Percentiles rank a stretch among this genome's conserved stretches.
Conservation (phyloP, 2,888 invertebrate species). For the Meandrusa payeni region DNA sequence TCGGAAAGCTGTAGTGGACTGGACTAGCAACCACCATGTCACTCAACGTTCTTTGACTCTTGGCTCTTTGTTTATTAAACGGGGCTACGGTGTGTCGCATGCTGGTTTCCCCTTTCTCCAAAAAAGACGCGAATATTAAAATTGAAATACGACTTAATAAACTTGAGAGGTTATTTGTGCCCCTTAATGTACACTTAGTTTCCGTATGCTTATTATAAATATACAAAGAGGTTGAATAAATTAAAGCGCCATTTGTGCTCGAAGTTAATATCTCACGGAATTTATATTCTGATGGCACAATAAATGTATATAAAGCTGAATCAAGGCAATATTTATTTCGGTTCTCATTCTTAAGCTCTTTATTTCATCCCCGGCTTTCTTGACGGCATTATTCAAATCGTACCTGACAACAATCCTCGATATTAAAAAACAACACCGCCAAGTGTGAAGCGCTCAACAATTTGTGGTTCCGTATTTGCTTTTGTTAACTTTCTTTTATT, state of each 20-base stretch:
- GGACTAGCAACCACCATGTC: too few species aligned
- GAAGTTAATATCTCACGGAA: conserved; percentile 21
- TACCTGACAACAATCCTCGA: conserved; percentile 37
- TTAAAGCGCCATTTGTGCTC: conserved; percentile 13
- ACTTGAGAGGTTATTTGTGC: background rate
- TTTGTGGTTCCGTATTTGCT: conserved; percentile 20
- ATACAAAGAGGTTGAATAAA: conserved; percentile 11
- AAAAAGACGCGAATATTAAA: background rate
- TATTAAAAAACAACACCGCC: conserved; percentile 39
- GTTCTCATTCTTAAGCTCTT: conserved; percentile 38
- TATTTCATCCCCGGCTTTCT: conserved; percentile 42
- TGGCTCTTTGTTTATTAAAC: too few species aligned
- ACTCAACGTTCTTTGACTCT: too few species aligned
- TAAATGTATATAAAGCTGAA: conserved; percentile 32
- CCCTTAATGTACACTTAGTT: background rate
- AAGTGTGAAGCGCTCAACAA: conserved; percentile 26
- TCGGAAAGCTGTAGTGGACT: too few species aligned
- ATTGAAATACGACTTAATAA: conserved; percentile 10
- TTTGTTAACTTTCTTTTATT: background rate
- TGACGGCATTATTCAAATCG: conserved; percentile 46
- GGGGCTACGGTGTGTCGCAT: too few species aligned
- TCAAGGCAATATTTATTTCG: conserved; percentile 32
- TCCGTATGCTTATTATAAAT: conserved; percentile 4
- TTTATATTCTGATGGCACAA: conserved; percentile 33
- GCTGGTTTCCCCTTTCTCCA: too few species aligned